These are phyloP conservation scores for Leucania comma DNA, from an alignment of 2,888 invertebrate species.

Conservation along the genomic window DNA sequence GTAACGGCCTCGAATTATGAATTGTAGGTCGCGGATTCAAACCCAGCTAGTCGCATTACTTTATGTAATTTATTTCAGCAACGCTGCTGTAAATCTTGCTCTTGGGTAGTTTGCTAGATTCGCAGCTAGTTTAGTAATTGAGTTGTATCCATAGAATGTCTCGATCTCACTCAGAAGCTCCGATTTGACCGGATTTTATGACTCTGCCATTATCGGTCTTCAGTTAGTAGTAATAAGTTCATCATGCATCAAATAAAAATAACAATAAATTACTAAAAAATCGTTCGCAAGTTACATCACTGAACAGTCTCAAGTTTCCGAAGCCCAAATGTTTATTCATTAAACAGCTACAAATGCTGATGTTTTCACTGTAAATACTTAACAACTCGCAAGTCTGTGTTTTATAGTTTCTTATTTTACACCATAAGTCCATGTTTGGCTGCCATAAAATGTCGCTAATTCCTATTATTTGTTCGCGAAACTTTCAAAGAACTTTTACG, in stretches of 20 bases:
- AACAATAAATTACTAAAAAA: background rate
- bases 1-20: too few species aligned
- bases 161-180: too few species aligned
- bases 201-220: too few species aligned
- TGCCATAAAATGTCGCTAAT: conserved; percentile 79
- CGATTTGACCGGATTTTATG: too few species aligned
- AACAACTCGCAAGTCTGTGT: conserved; percentile 70
- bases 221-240: too few species aligned
- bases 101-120: too few species aligned
- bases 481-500: conserved; percentile 63
- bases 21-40: too few species aligned
- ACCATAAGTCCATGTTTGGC: conserved; percentile 69
- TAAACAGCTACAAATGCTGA: conserved; percentile 59
- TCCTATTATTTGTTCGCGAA: conserved; percentile 81
- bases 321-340: conserved; percentile 64
- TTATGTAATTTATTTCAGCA: too few species aligned
- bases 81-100: too few species aligned
- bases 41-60: too few species aligned
- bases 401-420: conserved; percentile 72
- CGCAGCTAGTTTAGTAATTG: too few species aligned
- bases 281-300: conserved; percentile 22
- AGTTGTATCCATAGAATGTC: too few species aligned
- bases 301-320: conserved; percentile 34
- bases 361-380: conserved; percentile 76
- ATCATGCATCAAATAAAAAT: background rate